Base-by-base conservation (phyloP, 2,797 vertebrate species). In the Bovichtus diacanthus region DNA sequence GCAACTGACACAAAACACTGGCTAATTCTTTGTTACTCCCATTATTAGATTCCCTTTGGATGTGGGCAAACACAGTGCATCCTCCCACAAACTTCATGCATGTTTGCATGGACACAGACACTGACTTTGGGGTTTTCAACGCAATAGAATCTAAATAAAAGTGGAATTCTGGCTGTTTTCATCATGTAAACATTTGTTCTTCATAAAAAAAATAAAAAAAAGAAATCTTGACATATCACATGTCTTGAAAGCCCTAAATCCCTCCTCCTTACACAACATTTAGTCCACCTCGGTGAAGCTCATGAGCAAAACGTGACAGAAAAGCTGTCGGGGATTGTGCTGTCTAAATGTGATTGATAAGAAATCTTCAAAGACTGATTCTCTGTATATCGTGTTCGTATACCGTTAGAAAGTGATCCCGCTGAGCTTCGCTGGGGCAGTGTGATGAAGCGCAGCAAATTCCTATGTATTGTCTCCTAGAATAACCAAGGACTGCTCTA, bases 1-100 rank as follows among this genome's bases (percentile, higher is more conserved):
- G 91, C 92, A 93, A 93, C 90, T 51, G 87, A 81, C 81, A 84
- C 66, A 69, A 86, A 87, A 77, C 75, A 70, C 66, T 39, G 34
- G 43, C 41, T 70, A 82, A 73, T 74, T 90, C 76, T 86, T 70
- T 34, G 63, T 83, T 71, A 19, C 29, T 65, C 54, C 44, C 62
- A 54, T 87, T 83, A 87, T 84, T 87, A 31, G 76, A 84, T 88
- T 82, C 54, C 61, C 76, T 47, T 68, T 53, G 51, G 76, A 51
- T 62, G 70, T 66, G 44, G 65, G 55, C 38, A 58, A 64, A 82
- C 23, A 27, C 43, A 18, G 9, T 4, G 18, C 34, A 4, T 49
- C 50, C 65, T 49, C 49, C 27, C n/a, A 60, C 62, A 53, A 38
- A 80, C 67, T 27, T 11, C 29, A 38, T 23, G 50, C 31, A 44